These are phyloP conservation scores for Silurus meridionalis DNA, from an alignment of 2,113 vertebrate species.

Conservation along the genomic window DNA sequence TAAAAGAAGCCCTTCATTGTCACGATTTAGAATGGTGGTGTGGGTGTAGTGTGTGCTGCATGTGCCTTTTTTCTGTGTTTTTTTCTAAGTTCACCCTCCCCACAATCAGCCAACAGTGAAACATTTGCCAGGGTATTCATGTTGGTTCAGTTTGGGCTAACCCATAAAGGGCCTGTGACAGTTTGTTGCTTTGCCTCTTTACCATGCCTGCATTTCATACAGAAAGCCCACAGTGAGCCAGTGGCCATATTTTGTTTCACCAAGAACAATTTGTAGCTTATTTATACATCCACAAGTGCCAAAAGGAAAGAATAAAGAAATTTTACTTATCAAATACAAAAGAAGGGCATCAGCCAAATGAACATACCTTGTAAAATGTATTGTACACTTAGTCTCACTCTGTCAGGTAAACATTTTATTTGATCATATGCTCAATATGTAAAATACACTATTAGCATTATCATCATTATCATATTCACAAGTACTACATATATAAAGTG, in stretches of 20 bases:
- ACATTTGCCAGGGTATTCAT: background rate
- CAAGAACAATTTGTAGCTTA: background rate
- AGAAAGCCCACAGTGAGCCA: background rate
- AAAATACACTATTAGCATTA: background rate
- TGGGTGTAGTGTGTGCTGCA: background rate
- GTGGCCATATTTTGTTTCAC: background rate
- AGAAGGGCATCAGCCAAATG: background rate
- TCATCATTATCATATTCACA: background rate
- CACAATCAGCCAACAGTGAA: background rate
- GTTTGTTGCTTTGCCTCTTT: background rate
- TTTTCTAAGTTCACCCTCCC: background rate
- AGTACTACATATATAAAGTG: background rate
- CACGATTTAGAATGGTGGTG: background rate
- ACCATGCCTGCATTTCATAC: background rate
- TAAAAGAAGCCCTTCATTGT: background rate
- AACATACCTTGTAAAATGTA: background rate
- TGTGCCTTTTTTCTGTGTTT: background rate
- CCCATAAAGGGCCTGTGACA: background rate
- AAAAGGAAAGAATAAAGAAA: background rate
- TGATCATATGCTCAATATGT: background rate
- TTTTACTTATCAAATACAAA: background rate
- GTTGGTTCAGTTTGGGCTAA: background rate
- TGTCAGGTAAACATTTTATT: too few relatives aligned
- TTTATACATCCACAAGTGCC: background rate
- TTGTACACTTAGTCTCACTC: background rate